These are phyloP conservation scores for Ophraella communa DNA, from an alignment of 2,888 invertebrate species.

Conservation along the genomic window DNA sequence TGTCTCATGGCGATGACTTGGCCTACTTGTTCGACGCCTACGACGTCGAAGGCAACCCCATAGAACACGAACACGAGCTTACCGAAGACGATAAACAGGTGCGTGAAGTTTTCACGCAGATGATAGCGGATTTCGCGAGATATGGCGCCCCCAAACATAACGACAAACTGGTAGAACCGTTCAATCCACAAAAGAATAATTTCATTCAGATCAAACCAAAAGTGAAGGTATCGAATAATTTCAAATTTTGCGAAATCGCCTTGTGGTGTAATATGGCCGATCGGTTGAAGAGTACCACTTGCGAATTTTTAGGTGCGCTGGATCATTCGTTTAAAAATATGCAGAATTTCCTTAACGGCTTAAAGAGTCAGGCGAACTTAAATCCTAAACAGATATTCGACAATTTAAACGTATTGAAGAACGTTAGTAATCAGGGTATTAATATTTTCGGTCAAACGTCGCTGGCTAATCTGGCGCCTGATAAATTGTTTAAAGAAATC, in stretches of 20 bases:
- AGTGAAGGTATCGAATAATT: conserved; percentile 60
- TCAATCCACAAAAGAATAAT: conserved; percentile 59
- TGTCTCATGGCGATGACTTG: conserved; percentile 76
- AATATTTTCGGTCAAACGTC: conserved; percentile 14
- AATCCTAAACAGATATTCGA: background rate
- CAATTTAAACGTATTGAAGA: background rate
- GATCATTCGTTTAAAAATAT: conserved; percentile 42
- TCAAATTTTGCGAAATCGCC: conserved; percentile 72
- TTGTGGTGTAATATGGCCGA: conserved; percentile 71
- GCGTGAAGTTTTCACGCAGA: conserved; percentile 69
- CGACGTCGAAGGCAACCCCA: conserved; percentile 66
- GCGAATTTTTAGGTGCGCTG: conserved; percentile 56
- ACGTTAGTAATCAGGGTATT: conserved; percentile 2
- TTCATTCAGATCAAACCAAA: conserved; percentile 65
- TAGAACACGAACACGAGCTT: conserved; percentile 55
- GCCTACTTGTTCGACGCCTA: conserved; percentile 74
- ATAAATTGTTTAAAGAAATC: conserved; percentile 22
- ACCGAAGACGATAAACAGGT: conserved; percentile 68
- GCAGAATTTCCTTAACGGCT: conserved; percentile 17
- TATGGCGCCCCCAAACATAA: conserved; percentile 58
- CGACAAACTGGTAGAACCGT: conserved; percentile 57
- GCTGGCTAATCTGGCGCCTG: conserved; percentile 9
- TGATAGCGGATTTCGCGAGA: conserved; percentile 73
- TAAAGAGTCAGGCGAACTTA: conserved; percentile 17
- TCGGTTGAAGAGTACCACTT: conserved; percentile 64